Percentiles rank a stretch among this genome's conserved stretches.
These are phyloP conservation scores for Homarus americanus DNA, from an alignment of 1,140 invertebrate species.

Conservation along the genomic window DNA sequence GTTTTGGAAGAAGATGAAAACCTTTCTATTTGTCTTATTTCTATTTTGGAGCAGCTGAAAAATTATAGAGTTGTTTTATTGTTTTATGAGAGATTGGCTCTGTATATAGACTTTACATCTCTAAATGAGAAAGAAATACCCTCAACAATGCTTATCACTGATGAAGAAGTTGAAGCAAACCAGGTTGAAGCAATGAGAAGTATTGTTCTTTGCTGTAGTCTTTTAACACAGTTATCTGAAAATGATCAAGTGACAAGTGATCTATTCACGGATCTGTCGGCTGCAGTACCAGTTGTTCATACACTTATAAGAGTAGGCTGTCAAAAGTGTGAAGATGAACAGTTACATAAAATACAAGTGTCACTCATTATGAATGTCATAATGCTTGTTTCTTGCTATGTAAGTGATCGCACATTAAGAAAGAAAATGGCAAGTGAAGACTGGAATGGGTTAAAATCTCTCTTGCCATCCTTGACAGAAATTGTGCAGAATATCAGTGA, in stretches of 20 bases:
- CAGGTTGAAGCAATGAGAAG: constrained; percentile 35
- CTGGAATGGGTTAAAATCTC: constrained; percentile 78
- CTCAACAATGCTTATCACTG: constrained; percentile 26
- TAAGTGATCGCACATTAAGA: constrained; percentile 46
- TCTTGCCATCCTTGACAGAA: constrained; percentile 79
- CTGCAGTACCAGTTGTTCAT: constrained; percentile 60
- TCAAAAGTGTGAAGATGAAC: constrained; percentile 59
- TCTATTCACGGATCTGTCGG: constrained; percentile 62
- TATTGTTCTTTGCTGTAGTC: constrained; percentile 28
- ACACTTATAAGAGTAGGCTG: constrained; percentile 43
- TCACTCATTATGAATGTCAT: constrained; percentile 60
- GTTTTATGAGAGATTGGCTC: constrained; percentile 57
- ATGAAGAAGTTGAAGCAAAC: constrained; percentile 28
- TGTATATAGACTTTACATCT: constrained; percentile 49
- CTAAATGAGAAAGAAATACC: constrained; percentile 11
- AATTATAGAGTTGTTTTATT: constrained; percentile 43
- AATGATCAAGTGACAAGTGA: constrained; percentile 47
- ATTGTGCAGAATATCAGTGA: constrained; percentile 74
- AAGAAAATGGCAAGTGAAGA: constrained; percentile 74
- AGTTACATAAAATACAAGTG: constrained; percentile 40
- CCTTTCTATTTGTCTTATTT: constrained; percentile 28
- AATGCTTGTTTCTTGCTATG: constrained; percentile 61
- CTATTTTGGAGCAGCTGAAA: constrained; percentile 42
- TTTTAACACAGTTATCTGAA: constrained; percentile 46
- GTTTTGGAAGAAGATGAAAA: constrained; percentile 52